A percentile compares a stretch with the other conserved stretches of the same genome.
Conservation (phyloP, 2,797 vertebrate genomes). For the Cyclura pinguis region DNA sequence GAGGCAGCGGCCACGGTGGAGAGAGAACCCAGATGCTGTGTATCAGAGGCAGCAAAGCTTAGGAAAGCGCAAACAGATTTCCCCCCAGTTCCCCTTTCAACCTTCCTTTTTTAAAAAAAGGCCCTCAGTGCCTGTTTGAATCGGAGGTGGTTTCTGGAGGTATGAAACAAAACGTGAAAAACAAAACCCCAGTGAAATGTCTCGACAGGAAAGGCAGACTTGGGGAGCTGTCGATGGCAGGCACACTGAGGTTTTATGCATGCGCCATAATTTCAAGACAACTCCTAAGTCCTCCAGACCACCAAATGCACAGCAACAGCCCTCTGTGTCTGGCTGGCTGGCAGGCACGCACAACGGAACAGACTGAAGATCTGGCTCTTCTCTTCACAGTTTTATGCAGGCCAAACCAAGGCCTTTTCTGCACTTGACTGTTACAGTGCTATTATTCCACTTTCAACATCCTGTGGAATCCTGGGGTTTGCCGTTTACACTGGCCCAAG, state of each 20-base stretch:
- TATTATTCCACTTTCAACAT: no score
- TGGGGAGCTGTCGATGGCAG: neutral
- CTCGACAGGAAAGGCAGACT: neutral
- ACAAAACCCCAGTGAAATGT: constrained; percentile 16
- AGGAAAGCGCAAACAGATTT: constrained; percentile 1
- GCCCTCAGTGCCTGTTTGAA: neutral
- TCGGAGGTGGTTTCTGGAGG: constrained; percentile 27
- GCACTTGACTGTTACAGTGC: no score
- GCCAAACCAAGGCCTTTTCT: neutral
- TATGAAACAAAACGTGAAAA: constrained; percentile 42
- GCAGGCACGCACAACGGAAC: neutral
- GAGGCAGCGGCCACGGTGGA: constrained; percentile 43
- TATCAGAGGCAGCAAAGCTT: constrained; percentile 42
- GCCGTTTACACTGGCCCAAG: no score
- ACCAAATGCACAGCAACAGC: neutral
- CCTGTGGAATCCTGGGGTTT: no score
- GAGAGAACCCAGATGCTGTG: constrained; percentile 60
- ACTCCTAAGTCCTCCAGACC: neutral
- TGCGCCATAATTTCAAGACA: no score
- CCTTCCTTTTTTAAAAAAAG: constrained; percentile 9
- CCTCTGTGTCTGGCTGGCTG: neutral
- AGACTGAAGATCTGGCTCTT: neutral
- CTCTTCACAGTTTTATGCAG: no score
- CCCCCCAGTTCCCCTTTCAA: constrained; percentile 22
- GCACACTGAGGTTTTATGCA: neutral